Percentiles rank a stretch among this genome's conserved stretches.
Conservation (phyloP, 2,113 vertebrate genomes). For the Picathartes gymnocephalus region DNA sequence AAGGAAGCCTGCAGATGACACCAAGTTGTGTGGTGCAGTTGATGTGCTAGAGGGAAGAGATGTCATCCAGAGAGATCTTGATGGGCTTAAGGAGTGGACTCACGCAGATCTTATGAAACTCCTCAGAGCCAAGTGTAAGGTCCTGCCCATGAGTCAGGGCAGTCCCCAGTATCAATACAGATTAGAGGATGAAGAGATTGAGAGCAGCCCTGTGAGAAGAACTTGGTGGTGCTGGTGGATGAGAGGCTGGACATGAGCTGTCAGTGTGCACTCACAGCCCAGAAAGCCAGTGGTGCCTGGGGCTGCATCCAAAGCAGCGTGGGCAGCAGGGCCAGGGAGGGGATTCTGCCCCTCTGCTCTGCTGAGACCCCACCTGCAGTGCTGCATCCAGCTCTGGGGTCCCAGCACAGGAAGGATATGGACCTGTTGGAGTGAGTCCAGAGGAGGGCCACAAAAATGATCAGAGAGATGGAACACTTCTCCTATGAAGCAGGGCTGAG, state of each 20-base stretch:
- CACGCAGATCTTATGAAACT: neutral
- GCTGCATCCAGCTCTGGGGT: neutral
- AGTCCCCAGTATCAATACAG: neutral
- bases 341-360: neutral
- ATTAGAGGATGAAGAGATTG: neutral
- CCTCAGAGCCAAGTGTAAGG: neutral
- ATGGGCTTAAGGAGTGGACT: neutral
- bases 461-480: neutral
- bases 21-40: neutral
- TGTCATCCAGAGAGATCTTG: neutral
- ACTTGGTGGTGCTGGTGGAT: accelerated
- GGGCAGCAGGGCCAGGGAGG: neutral
- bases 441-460: neutral
- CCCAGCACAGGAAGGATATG: neutral
- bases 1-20: neutral
- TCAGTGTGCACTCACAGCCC: neutral
- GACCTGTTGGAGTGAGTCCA: accelerated
- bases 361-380: neutral
- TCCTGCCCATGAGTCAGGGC: neutral
- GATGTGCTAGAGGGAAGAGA: neutral
- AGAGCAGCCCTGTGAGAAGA: neutral
- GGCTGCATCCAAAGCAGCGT: neutral
- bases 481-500: neutral
- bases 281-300: accelerated
- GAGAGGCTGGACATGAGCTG: neutral